Base-by-base conservation (phyloP, 1,140 invertebrate species). In the Zeugodacus cucurbitae region DNA sequence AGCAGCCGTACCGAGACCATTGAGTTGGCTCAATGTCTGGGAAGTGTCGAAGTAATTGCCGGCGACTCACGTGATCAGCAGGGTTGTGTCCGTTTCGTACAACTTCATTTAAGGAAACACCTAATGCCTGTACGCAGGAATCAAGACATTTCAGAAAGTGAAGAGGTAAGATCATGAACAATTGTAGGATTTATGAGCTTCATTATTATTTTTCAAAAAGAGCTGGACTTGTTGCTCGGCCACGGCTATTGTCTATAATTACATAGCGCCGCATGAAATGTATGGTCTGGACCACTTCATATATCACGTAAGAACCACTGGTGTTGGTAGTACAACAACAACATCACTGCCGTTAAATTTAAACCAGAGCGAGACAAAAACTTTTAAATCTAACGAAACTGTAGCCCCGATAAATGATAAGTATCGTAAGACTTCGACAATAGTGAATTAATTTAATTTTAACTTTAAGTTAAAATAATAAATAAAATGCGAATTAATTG, bases 211-310 rank as follows among this genome's bases (percentile, higher is more conserved):
- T 57, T 20, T 5, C 11, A 17, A n/a, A 98, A 96, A 98, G 98
- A 0, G 95, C 98, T 88, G 96, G 98, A 89, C 99, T 98, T 92
- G 99, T 98, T 93, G n/a, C n/a, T 99, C 98, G 32, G 98, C 99
- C 92, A 97, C 97, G 92, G 98, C 98, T 1, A 96, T 99, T 54
- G 98, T 98, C 0, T 99, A 99, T 94, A 98, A 99, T 93, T 99
- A 99, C 91, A 97, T 99, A 5, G 95, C 95, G 14, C 98, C 98
- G 0, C 97, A 98, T 91, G 96, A 97, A 94, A 98, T 99, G 98
- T 99, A 99, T 93, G 97, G 98, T 2, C 93, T 99, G 26, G 98
- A 99, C 90, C 99, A 99, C 94, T 94, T 99, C 58, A 97, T 99
- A 90, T 99, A 99, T 93, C 98, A 99, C 93, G 94, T 99, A 74